phyloP scores from a whole-genome alignment of 1,140 invertebrate genomes.

The Platorchestia sp. region DNA sequence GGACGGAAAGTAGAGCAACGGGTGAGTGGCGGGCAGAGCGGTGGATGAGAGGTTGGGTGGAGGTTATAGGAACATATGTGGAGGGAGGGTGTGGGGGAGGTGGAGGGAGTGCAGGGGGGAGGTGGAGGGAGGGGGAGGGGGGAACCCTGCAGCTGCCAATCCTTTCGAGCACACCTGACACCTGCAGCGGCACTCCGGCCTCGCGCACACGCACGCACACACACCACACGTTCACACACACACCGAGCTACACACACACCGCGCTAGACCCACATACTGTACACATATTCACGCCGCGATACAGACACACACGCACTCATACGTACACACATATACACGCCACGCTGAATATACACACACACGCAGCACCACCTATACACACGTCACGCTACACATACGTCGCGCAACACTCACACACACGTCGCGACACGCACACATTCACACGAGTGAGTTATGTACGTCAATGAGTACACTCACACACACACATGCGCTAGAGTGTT shows the following conservation, averaged over 20 bases:
- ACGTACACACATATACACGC: neutral
- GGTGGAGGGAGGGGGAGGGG: neutral
- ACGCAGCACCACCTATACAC: too few species aligned
- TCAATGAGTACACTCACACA: too few species aligned
- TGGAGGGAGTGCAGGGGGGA: neutral
- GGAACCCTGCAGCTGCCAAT: neutral
- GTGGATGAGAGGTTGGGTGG: too few species aligned
- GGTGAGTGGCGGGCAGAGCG: too few species aligned
- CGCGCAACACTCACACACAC: too few species aligned
- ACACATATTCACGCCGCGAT: neutral
- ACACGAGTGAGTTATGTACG: too few species aligned
- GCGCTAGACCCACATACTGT: neutral
- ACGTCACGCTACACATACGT: too few species aligned
- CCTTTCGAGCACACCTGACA: neutral
- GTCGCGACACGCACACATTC: too few species aligned
- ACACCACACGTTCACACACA: slow-evolving; percentile 11
- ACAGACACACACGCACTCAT: neutral
- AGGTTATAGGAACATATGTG: too few species aligned
- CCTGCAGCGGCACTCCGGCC: neutral
- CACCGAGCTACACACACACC: neutral
- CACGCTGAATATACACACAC: neutral
- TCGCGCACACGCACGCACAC: neutral
- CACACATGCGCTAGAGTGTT: too few species aligned
- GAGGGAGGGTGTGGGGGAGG: too few species aligned
- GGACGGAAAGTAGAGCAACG: too few species aligned